phyloP scores from a whole-genome alignment of 2,113 vertebrate species.

The Leuciscus idus region DNA sequence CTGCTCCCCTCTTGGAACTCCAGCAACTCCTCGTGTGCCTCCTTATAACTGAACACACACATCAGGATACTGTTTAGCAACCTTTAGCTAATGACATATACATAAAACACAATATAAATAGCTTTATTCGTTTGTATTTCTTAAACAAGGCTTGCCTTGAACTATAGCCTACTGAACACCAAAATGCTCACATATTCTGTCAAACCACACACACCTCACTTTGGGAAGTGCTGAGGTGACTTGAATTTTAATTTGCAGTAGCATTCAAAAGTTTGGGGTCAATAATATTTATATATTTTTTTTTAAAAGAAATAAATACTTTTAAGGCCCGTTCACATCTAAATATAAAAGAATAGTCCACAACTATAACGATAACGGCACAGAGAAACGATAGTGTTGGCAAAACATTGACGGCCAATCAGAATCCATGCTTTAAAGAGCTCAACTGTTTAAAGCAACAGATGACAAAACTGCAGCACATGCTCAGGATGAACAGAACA shows the following conservation, averaged over 20 bases:
- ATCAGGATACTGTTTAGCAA: background rate
- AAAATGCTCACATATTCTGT: background rate
- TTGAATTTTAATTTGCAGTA: background rate
- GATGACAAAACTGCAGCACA: no score
- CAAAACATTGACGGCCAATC: no score
- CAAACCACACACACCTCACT: background rate
- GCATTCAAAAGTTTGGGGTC: background rate
- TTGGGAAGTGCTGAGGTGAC: background rate
- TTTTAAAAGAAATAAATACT: no score
- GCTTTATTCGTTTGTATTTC: background rate
- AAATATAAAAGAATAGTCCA: no score
- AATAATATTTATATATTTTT: no score
- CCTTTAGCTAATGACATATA: background rate
- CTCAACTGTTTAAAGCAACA: no score
- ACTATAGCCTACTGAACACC: background rate
- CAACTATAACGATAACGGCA: no score
- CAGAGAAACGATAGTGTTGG: no score
- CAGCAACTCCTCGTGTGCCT: conserved; percentile 93
- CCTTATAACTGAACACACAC: conserved; percentile 82
- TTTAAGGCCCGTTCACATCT: no score
- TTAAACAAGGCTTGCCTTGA: background rate
- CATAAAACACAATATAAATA: background rate
- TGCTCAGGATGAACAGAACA: no score
- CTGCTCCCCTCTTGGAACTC: conserved; percentile 98
- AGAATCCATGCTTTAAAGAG: no score